Conservation (phyloP, 1,140 invertebrate species). For the Drosophila nasuta region DNA sequence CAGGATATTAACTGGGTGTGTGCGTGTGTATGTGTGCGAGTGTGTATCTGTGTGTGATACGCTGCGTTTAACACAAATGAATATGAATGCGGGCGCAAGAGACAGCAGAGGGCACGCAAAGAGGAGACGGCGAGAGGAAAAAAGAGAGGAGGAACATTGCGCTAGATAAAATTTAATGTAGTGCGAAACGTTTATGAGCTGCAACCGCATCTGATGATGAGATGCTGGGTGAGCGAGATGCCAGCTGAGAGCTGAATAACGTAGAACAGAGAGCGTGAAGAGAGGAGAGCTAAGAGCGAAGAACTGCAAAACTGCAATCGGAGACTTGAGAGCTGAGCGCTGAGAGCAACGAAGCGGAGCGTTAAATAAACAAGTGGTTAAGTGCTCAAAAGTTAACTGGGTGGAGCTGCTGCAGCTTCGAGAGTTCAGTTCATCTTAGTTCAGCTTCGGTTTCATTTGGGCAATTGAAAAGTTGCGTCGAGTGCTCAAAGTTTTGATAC, state of each 20-base stretch:
- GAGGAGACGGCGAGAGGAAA: neutral
- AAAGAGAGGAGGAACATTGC: conserved; percentile 42
- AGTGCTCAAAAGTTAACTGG: conserved; percentile 69
- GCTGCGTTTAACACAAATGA: conserved; percentile 82
- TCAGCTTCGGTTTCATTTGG: conserved; percentile 60
- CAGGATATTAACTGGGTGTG: neutral
- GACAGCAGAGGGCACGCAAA: conserved; percentile 11
- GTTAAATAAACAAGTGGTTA: conserved; percentile 80
- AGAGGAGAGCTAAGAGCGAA: conserved; percentile 42
- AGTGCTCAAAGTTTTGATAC: conserved; percentile 34
- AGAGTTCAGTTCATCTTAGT: conserved; percentile 23
- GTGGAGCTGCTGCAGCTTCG: conserved; percentile 1
- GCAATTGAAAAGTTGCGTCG: conserved; percentile 63
- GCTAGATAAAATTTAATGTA: conserved; percentile 83
- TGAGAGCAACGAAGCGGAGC: conserved; percentile 68
- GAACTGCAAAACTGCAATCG: conserved; percentile 19
- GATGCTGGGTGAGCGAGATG: conserved; percentile 7
- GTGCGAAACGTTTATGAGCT: conserved; percentile 82
- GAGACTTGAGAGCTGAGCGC: neutral
- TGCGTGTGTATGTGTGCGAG: conserved; percentile 19
- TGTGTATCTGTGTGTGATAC: conserved; percentile 53
- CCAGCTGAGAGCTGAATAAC: conserved; percentile 15
- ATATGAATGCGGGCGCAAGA: conserved; percentile 71
- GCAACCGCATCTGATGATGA: conserved; percentile 70
- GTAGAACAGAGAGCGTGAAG: neutral